A percentile compares a stretch with the other conserved stretches of the same genome.
Evolutionary conservation across 2,113 vertebrate genomes (phyloP).

Genomic region (Madoqua kirkii): DNA sequence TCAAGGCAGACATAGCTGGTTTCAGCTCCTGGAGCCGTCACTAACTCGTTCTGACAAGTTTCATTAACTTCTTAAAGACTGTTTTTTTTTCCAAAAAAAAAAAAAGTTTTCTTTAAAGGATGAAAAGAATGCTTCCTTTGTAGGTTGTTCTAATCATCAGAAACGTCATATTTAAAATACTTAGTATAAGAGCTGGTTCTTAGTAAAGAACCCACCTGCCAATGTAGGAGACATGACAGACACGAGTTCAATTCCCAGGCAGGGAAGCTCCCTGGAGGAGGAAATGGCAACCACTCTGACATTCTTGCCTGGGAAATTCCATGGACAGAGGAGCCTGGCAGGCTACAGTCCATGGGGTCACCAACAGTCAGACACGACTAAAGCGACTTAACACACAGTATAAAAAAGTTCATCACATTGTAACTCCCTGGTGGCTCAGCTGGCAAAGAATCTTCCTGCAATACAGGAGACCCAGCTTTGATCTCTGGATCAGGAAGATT

Average conservation of each 20-base stretch:
- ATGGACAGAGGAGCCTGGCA: neutral
- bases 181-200: accelerated
- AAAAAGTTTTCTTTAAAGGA: neutral
- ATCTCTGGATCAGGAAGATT: neutral
- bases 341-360: neutral
- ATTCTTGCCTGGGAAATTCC: neutral
- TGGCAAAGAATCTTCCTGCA: neutral
- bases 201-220: neutral
- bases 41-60: neutral
- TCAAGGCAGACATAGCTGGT: neutral
- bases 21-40: neutral
- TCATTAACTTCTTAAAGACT: neutral
- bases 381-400: neutral
- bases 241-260: accelerated
- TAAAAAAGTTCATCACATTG: neutral
- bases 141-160: neutral
- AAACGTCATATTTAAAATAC: neutral
- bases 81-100: neutral
- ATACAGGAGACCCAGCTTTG: neutral
- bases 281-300: neutral
- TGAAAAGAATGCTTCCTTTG: neutral
- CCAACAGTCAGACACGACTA: neutral
- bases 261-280: neutral
- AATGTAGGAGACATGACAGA: neutral
- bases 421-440: neutral